These are phyloP conservation scores for Polyodon spathula DNA, from an alignment of 2,113 vertebrate species.

Conservation along the genomic window DNA sequence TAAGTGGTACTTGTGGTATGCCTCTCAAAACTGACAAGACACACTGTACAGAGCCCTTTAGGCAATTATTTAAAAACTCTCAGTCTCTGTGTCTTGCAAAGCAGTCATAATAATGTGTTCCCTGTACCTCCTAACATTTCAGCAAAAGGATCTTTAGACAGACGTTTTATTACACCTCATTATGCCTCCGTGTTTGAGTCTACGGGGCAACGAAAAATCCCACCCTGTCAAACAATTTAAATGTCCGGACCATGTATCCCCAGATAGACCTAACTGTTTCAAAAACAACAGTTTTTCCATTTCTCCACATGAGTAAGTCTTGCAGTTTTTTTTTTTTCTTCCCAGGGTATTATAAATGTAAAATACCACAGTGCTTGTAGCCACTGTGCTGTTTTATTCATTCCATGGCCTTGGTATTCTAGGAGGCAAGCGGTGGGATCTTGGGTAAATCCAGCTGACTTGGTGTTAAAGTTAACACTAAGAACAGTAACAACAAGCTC, in stretches of 20 bases:
- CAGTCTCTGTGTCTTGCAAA: slow-evolving; percentile 18
- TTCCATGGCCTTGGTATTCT: slow-evolving; percentile 47
- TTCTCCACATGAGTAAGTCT: slow-evolving; percentile 6
- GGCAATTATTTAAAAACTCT: slow-evolving; percentile 1
- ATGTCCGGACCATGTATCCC: slow-evolving; percentile 20
- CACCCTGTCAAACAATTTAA: slow-evolving; percentile 24
- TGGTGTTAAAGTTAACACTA: slow-evolving; percentile 51
- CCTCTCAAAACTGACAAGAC: background rate
- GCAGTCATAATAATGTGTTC: slow-evolving; percentile 25
- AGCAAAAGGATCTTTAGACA: slow-evolving; percentile 18
- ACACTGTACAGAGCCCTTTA: background rate
- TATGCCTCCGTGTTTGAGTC: background rate
- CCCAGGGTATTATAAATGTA: slow-evolving; percentile 6
- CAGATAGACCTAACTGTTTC: slow-evolving; percentile 20
- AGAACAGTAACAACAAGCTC: slow-evolving; percentile 49
- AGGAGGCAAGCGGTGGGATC: slow-evolving; percentile 47
- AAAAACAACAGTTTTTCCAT: slow-evolving; percentile 28
- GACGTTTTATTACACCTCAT: slow-evolving; percentile 4
- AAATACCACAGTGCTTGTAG: slow-evolving; percentile 1
- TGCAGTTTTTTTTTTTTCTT: slow-evolving; percentile 15
- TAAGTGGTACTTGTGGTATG: background rate
- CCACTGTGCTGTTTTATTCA: slow-evolving; percentile 53
- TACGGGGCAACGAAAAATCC: slow-evolving; percentile 1
- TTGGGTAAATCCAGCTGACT: slow-evolving; percentile 45
- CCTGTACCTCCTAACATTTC: slow-evolving; percentile 16